Conservation (phyloP, 2,888 invertebrate genomes). For the Caenorhabditis sp. region DNA sequence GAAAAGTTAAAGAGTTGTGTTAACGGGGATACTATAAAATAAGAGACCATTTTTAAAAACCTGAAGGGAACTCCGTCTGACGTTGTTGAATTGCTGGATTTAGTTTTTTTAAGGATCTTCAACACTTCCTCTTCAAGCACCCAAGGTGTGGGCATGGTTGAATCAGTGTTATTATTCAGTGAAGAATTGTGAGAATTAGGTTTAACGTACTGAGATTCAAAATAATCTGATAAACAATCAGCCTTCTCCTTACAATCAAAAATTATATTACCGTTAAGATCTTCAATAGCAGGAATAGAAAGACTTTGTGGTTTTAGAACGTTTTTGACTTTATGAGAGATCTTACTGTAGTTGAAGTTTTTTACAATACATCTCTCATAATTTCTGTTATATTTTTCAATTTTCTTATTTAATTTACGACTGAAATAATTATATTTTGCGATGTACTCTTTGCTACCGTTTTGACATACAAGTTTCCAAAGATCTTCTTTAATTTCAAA, state of each 20-base stretch:
- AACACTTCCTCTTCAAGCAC: conserved; percentile 3
- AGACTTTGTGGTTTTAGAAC: neutral
- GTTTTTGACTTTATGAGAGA: neutral
- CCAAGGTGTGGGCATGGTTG: neutral
- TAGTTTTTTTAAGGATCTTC: neutral
- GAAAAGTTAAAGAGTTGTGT: no score
- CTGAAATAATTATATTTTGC: no score
- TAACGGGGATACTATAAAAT: no score
- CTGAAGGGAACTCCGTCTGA: conserved; percentile 1
- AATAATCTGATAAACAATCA: no score
- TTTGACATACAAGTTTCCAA: no score
- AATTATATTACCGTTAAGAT: no score
- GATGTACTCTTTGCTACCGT: no score
- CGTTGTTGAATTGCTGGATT: conserved; percentile 1
- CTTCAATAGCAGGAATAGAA: neutral
- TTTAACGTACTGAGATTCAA: no score
- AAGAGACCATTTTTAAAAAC: neutral
- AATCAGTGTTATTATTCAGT: neutral
- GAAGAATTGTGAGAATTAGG: neutral
- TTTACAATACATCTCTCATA: neutral
- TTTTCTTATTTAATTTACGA: no score
- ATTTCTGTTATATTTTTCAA: no score
- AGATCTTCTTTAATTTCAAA: no score
- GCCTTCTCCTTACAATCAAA: no score
- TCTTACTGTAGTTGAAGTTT: neutral